phyloP scores from a whole-genome alignment of 2,888 invertebrate genomes.

The Pegoplata infirma region DNA sequence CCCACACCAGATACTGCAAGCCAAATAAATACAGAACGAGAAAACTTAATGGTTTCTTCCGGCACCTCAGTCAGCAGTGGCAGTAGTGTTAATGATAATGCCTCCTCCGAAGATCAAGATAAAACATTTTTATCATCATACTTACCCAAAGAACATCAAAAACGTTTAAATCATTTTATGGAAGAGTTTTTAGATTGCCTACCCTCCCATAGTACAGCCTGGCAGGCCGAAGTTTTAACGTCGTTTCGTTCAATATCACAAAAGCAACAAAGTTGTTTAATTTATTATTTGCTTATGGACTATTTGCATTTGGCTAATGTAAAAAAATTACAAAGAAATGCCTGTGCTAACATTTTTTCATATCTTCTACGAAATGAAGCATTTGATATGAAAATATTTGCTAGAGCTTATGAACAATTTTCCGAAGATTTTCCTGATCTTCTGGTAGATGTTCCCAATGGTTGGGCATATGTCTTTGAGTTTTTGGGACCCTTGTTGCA shows the following conservation, averaged over 20 bases:
- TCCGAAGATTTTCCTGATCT: conserved; percentile 70
- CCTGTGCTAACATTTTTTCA: conserved; percentile 69
- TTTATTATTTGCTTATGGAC: conserved; percentile 69
- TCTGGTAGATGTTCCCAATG: conserved; percentile 73
- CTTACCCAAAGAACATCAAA: conserved; percentile 66
- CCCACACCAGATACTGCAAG: conserved; percentile 22
- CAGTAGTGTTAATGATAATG: background rate
- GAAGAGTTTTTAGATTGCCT: conserved; percentile 68
- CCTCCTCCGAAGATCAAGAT: conserved; percentile 12
- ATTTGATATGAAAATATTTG: conserved; percentile 66
- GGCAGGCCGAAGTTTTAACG: conserved; percentile 67
- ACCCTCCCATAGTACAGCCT: conserved; percentile 57
- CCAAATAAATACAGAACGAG: conserved; percentile 58
- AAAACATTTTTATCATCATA: conserved; percentile 28
- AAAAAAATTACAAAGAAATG: conserved; percentile 68
- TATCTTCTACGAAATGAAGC: conserved; percentile 67
- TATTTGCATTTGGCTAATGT: conserved; percentile 69
- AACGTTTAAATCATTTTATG: conserved; percentile 68
- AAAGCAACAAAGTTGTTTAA: conserved; percentile 67
- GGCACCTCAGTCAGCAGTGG: conserved; percentile 36
- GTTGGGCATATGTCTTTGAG: conserved; percentile 73
- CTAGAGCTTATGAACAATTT: conserved; percentile 69
- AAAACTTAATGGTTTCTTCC: background rate
- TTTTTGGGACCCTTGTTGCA: conserved; percentile 74
- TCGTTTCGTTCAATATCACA: conserved; percentile 68